These are phyloP conservation scores for Hemiprocne comata DNA, from an alignment of 2,113 vertebrate species.

Conservation along the genomic window DNA sequence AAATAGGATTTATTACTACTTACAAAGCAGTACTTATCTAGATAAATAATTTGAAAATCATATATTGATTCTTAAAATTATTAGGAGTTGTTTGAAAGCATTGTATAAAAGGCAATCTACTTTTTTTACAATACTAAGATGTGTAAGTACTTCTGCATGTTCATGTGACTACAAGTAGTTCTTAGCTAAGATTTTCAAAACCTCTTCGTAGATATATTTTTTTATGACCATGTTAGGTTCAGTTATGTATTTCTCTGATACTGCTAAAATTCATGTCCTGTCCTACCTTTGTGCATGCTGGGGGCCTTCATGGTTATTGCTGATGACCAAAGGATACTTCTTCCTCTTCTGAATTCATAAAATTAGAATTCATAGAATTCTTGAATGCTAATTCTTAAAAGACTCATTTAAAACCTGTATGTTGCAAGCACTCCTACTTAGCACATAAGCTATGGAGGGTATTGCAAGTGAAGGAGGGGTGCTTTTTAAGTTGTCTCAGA, in stretches of 20 bases:
- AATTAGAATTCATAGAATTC: background rate
- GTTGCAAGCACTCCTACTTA: background rate
- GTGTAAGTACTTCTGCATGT: background rate
- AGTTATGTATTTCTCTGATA: background rate
- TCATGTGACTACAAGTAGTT: background rate
- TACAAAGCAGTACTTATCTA: background rate
- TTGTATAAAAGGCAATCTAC: background rate
- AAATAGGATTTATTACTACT: background rate
- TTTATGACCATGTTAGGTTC: background rate
- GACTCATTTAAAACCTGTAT: background rate
- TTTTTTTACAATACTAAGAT: background rate
- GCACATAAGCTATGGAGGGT: background rate
- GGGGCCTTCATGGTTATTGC: background rate
- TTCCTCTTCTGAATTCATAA: background rate
- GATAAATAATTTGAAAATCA: background rate
- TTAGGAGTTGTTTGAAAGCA: background rate
- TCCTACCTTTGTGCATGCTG: background rate
- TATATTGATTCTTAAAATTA: background rate
- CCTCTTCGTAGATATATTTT: background rate
- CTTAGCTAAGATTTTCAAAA: background rate
- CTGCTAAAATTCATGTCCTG: background rate
- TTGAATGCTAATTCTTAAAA: background rate
- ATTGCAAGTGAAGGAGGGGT: background rate
- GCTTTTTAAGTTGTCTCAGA: background rate
- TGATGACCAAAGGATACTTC: background rate